These are phyloP conservation scores for Sceloporus tristichus DNA, from an alignment of 2,113 vertebrate genomes.

Conservation along the genomic window DNA sequence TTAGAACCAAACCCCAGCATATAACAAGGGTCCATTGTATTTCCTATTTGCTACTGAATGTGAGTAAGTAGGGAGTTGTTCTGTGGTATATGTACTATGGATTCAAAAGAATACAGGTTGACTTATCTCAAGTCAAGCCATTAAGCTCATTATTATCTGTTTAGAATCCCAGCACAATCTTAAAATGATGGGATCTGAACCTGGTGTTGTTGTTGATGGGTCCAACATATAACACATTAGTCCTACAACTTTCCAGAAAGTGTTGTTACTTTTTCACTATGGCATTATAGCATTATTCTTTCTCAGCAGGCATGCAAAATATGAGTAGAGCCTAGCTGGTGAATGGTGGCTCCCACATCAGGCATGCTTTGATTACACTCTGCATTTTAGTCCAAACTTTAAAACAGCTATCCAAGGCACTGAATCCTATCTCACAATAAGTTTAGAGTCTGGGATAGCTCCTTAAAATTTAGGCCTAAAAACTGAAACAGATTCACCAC, in stretches of 20 bases:
- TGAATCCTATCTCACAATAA: too few species aligned
- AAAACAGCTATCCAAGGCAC: too few species aligned
- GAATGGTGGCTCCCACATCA: too few species aligned
- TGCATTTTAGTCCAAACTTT: too few species aligned
- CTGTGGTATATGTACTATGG: not conserved
- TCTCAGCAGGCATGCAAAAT: not conserved
- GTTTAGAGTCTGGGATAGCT: too few species aligned
- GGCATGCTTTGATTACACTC: too few species aligned
- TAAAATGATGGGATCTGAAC: not conserved
- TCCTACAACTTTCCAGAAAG: too few species aligned
- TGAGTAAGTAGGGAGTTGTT: not conserved
- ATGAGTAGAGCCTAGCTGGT: not conserved
- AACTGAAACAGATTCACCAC: too few species aligned
- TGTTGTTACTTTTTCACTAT: not conserved
- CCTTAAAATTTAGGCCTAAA: too few species aligned
- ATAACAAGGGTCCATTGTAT: not conserved
- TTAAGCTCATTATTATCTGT: not conserved
- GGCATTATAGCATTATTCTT: not conserved
- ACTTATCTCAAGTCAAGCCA: not conserved
- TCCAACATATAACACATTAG: too few species aligned
- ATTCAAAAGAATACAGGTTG: not conserved
- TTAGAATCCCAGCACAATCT: too few species aligned
- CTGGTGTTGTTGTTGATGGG: not conserved
- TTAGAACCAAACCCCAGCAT: too few species aligned
- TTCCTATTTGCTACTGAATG: not conserved